phyloP scores from a whole-genome alignment of 2,888 invertebrate genomes.

The Elgonia sp. region DNA sequence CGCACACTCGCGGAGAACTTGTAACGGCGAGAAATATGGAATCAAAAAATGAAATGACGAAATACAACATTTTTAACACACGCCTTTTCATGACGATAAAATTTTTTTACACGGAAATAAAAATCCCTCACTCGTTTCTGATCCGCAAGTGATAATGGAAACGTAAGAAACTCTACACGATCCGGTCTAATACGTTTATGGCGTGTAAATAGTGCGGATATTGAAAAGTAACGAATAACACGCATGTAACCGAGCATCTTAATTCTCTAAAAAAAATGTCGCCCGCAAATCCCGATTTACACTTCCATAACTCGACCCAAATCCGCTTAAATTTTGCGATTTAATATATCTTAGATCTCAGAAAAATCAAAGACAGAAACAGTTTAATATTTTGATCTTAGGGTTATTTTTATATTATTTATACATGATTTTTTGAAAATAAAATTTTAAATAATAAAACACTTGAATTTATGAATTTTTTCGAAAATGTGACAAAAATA shows the following conservation, averaged over 20 bases:
- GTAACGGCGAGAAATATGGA: neutral
- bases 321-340: slow-evolving; percentile 2
- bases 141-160: slow-evolving; percentile 1
- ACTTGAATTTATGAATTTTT: too few relatives aligned
- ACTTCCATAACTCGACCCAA: slow-evolving; percentile 17
- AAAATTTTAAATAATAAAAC: too few relatives aligned
- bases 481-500: too few relatives aligned
- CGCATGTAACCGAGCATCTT: neutral
- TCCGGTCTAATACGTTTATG: slow-evolving; percentile 15
- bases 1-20: neutral
- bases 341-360: too few relatives aligned
- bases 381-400: too few relatives aligned
- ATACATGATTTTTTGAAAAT: too few relatives aligned
- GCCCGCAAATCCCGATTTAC: slow-evolving; percentile 8
- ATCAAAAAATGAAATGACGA: slow-evolving; percentile 27
- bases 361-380: too few relatives aligned
- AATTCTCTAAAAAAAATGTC: slow-evolving; percentile 4
- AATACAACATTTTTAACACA: slow-evolving; percentile 24
- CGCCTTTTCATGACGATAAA: neutral
- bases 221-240: slow-evolving; percentile 4
- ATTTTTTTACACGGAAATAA: slow-evolving; percentile 5
- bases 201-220: neutral
- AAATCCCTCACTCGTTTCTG: neutral
- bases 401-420: too few relatives aligned
- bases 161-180: neutral